Evolutionary conservation across 2,888 invertebrate genomes (phyloP), one percentile per base, ranked within the genome.

Genomic region (Oxycera nigricornis): DNA sequence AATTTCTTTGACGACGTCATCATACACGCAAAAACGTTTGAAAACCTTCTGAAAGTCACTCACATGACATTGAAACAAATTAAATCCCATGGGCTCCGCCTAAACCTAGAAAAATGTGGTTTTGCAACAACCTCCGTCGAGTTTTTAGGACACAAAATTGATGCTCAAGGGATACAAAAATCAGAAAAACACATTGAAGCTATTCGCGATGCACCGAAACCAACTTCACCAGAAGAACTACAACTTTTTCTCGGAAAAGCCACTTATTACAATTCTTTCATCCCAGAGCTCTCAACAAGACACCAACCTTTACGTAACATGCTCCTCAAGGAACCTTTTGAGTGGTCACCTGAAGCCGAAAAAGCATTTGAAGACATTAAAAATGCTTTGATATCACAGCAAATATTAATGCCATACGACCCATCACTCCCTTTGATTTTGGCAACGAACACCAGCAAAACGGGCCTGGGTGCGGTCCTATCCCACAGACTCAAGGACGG

Each of bases 321-420:
- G 30, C 55, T 70, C 1, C n/a, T 11, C 4, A 9, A 11, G 0
- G 70, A 55, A 11, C 2, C 9, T 9, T 52, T 70, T 55, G 2
- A 3, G 14, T 70, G 70, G 70, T 55, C 31, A 20, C 2, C 52
- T 2, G 30, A n/a, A 17, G 70, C 17, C 1, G 22, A 52, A 4
- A 2, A 30, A 30, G 52, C 70, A 1, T 70, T 55, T 20, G 20
- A 52, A 70, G 17, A 52, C 2, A 30, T 70, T 1, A 70, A 17
- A 28, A 17, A 70, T 9, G 52, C 50, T 28, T 20, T 77, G 6
- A 67, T 76, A 22, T 73, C 77, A 7, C 75, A 68, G 0, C 70
- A 65, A 20, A 73, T 77, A 4, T 28, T 77, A 4, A 70, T 76
- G 62, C 74, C 73, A 9, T 78, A 77, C 46, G 70, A 78, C 17